Base-by-base conservation (phyloP, 2,113 vertebrate genomes). In the Geococcyx californianus region DNA sequence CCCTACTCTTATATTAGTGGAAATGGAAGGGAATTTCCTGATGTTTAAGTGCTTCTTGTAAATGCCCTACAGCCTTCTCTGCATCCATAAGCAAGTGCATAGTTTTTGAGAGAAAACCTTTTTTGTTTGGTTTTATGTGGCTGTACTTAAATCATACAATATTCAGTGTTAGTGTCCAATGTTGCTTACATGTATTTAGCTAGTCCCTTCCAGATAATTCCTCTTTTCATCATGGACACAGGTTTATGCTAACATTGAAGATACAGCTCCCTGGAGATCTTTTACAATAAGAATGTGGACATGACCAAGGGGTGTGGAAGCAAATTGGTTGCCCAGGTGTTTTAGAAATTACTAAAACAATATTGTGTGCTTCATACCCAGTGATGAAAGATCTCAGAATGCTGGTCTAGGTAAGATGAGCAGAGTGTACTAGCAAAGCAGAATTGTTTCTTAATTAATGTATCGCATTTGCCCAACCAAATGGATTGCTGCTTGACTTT, bases 1-100 rank as follows among this genome's bases (percentile, higher is more conserved):
- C 3, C 1, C 2, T 70, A 0, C 5, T 78, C 3, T 11, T 2
- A 1, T 54, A 29, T 21, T 54, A 44, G 52, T 68, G 8, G 10
- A 31, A 79, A 28, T 14, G 54, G 31, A 40, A 66, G 7, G 3
- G 1, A 8, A 24, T 76, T 63, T 83, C 36, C 25, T 60, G 7
- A 28, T 36, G 3, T 69, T 67, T 28, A 59, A 10, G 5, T 78
- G 10, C 47, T 67, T 44, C 21, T 34, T 55, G 10, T 59, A 88
- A 93, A 34, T 38, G 11, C 18, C 18, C 9, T 64, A 6, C 8
- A 54, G 28, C 28, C 34, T 68, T 31, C 13, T 40, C 7, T 73
- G 13, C 26, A 16, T 82, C 17, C 19, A 68, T 91, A 56, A 54
- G 13, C 21, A 12, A 6, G 1, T 40, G 8, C 4, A 0, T 4